Evolutionary conservation across 1,140 invertebrate species (phyloP).

Genomic region (Brevipalpus yothersi): DNA sequence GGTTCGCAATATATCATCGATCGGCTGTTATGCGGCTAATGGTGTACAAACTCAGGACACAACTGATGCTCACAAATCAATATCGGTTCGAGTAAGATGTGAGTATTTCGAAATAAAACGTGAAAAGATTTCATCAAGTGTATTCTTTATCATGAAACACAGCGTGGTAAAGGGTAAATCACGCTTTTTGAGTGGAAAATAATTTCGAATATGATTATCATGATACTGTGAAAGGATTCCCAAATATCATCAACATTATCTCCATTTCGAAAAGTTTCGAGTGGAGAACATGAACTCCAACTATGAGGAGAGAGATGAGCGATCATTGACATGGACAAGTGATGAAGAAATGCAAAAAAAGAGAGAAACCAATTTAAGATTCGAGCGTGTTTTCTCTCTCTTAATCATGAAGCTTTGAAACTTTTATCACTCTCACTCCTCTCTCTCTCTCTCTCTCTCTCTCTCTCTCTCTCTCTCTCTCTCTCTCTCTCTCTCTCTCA

Average conservation of each 20-base stretch:
- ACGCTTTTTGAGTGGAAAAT: too few species aligned
- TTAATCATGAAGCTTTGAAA: too few species aligned
- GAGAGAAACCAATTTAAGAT: too few species aligned
- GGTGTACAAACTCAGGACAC: background rate
- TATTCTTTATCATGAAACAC: too few species aligned
- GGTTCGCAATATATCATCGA: conserved; percentile 42
- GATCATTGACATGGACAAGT: too few species aligned
- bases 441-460: background rate
- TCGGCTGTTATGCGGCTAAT: conserved; percentile 3
- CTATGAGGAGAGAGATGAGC: background rate
- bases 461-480: background rate
- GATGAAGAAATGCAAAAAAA: too few species aligned
- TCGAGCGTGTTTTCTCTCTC: too few species aligned
- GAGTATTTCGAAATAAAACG: conserved; percentile 22
- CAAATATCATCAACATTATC: background rate
- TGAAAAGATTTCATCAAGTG: too few species aligned
- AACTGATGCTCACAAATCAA: conserved; percentile 38
- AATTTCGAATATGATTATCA: background rate
- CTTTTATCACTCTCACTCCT: background rate
- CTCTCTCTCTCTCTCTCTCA: background rate
- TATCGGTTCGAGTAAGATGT: conserved; percentile 48
- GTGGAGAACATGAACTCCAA: background rate
- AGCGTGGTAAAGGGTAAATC: too few species aligned
- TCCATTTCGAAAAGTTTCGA: background rate
- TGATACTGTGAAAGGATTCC: background rate